phyloP scores from a whole-genome alignment of 1,140 invertebrate species.

The Streblospio benedicti region DNA sequence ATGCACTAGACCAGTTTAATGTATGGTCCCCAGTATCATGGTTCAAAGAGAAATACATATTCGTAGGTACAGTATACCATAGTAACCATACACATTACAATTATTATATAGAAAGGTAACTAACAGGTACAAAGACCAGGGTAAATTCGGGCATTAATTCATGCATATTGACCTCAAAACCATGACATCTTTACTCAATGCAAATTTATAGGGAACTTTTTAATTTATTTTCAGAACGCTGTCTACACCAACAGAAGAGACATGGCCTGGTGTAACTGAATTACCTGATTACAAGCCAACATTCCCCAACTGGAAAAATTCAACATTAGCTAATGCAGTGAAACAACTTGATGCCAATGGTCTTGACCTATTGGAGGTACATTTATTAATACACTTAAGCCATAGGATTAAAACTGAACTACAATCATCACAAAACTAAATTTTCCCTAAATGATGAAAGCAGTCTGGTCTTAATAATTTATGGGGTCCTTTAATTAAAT shows the following conservation, averaged over 20 bases:
- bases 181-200: no score
- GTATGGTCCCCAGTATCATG: not conserved
- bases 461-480: not conserved
- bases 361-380: slow-evolving; percentile 58
- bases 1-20: not conserved
- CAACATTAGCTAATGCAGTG: slow-evolving; percentile 30
- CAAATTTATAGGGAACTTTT: not conserved
- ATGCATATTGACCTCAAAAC: no score
- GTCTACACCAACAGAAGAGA: slow-evolving; percentile 47
- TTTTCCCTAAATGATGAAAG: not conserved
- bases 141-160: no score
- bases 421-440: not conserved
- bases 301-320: slow-evolving; percentile 46
- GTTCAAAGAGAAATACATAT: not conserved
- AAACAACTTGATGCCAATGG: slow-evolving; percentile 52
- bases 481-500: not conserved
- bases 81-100: not conserved
- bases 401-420: not conserved
- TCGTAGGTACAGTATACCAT: not conserved
- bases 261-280: slow-evolving; percentile 44
- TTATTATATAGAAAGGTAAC: not conserved
- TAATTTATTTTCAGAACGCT: slow-evolving; percentile 32
- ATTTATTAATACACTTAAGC: not conserved
- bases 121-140: not conserved
- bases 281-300: slow-evolving; percentile 45